Percentiles rank a stretch among this genome's conserved stretches.
phyloP scores from a whole-genome alignment of 30 jellyfish, hydroid and myxozoan species.

The Aurelia aurita region DNA sequence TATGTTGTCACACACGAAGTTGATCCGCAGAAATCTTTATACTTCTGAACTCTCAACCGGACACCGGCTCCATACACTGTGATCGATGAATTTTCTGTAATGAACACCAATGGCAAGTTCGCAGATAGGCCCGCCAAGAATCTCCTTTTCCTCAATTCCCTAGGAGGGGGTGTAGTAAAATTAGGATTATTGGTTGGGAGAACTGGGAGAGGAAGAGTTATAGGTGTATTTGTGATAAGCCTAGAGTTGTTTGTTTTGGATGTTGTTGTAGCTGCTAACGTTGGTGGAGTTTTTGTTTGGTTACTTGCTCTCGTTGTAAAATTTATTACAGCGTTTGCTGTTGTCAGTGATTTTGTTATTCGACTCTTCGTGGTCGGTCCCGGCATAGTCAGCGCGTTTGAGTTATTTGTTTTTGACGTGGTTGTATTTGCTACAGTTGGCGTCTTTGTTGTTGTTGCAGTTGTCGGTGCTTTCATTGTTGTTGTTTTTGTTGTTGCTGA shows the following conservation, averaged over 20 bases:
- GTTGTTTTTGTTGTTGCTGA: constrained; percentile 13
- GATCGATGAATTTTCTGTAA: background rate
- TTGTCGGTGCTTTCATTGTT: background rate
- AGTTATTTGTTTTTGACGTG: too few relatives aligned
- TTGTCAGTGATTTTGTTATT: too few relatives aligned
- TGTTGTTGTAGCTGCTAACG: background rate
- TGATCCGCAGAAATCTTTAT: constrained; percentile 43
- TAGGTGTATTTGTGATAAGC: background rate
- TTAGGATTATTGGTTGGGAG: background rate
- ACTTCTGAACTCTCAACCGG: constrained; percentile 9
- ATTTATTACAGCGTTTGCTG: too few relatives aligned
- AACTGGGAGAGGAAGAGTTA: background rate
- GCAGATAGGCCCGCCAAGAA: background rate
- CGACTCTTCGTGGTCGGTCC: too few relatives aligned
- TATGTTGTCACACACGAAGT: constrained; percentile 29
- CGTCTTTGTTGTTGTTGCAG: constrained; percentile 9
- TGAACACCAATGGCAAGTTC: too few relatives aligned
- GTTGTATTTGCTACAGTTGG: background rate
- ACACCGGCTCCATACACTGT: constrained; percentile 16
- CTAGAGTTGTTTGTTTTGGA: background rate
- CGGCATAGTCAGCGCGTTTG: too few relatives aligned
- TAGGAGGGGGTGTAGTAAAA: background rate
- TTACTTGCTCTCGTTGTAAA: background rate
- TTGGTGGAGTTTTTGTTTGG: background rate
- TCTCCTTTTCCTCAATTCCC: background rate